Base-by-base conservation (phyloP, 2,888 invertebrate genomes). In the Antitype chi region DNA sequence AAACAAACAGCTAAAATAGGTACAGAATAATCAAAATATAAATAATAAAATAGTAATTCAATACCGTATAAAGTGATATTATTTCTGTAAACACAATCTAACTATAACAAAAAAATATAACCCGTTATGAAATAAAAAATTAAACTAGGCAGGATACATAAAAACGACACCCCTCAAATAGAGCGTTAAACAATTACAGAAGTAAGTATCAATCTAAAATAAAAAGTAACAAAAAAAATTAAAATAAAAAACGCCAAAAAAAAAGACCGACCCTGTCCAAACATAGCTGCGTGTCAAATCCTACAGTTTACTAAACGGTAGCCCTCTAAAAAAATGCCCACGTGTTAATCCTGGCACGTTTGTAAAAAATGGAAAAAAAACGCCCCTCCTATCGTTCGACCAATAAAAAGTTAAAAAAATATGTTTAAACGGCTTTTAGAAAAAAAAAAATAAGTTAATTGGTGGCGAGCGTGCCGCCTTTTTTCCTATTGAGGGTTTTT, bases 361-460 rank as follows among this genome's bases (percentile, higher is more conserved):
- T 88, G 88, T 89, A 86, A 91, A 91, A 92, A 91, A 89, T 90
- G 90, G 90, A 90, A 90, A 88, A 96, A 96, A 95, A 94, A 92
- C 94, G 92, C 95, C 95, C 94, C 95, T 93, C 88, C 85, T 87
- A 90, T 89, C 87, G 87, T 74, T 84, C 88, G 87, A 92, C 95
- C 95, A 96, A 96, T 95, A 94, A 94, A 95, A 94, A 91, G 82
- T 86, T 86, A 84, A 91, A 93, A 92, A 92, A 91, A 90, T 85
- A 86, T 90, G 91, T 92, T 89, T 91, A 91, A 91, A 91, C 90
- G 87, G 82, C 86, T 90, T 86, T 91, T 89, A 89, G 91, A 91
- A 92, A 94, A 96, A 95, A 95, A 96, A 95, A 95, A 94, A 92
- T 87, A 91, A 92, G 89, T 90, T 95, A 96, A 96, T 96, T 96